Base-by-base conservation (phyloP, 2,113 vertebrate species). In the Sclerurus mexicanus region DNA sequence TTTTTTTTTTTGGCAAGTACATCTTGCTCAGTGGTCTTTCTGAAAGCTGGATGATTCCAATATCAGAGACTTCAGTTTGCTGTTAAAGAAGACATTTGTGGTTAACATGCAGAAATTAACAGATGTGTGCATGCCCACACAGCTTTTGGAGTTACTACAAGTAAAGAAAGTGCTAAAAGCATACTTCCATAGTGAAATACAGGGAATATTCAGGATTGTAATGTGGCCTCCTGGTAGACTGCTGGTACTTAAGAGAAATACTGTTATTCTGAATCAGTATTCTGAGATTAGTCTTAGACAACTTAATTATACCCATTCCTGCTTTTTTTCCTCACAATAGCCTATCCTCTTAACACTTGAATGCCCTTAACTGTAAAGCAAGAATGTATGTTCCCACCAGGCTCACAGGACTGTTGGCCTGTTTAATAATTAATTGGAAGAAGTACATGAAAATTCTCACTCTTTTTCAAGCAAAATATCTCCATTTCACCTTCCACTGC, bases 71-170 rank as follows among this genome's bases (percentile, higher is more conserved):
- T 62, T 4, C n/a, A 59, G 75, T 74, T 67, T 71, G 7, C 10
- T 72, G 3, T 62, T 78, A 27, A 59, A 66, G 46, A 60, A 20
- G 24, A 62, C 8, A 42, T 2, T 3, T 0, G 0, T n/a, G 15
- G 14, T 28, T 49, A 58, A 35, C 11, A 37, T 9, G 33, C 13
- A 81, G 37, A 77, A 89, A 58, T 58, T 40, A 14, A 15, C 3
- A 23, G 10, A n/a, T 4, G 1, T 85, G 19, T 1, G 3, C 15
- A 30, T 56, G 14, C 12, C 12, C 8, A 37, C 22, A 23, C 2
- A 77, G 3, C 4, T 77, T 77, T 78, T 64, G 52, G 44, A 76
- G 16, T 35, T 46, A 14, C 8, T 59, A 5, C 13, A 56, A 86
- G 15, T 14, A 73, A 9, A 73, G 22, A 15, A 44, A n/a, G 14